Evolutionary conservation across 2,888 invertebrate species (phyloP), one percentile per base, ranked within the genome.

Genomic region (Ypsolopha scabrella): DNA sequence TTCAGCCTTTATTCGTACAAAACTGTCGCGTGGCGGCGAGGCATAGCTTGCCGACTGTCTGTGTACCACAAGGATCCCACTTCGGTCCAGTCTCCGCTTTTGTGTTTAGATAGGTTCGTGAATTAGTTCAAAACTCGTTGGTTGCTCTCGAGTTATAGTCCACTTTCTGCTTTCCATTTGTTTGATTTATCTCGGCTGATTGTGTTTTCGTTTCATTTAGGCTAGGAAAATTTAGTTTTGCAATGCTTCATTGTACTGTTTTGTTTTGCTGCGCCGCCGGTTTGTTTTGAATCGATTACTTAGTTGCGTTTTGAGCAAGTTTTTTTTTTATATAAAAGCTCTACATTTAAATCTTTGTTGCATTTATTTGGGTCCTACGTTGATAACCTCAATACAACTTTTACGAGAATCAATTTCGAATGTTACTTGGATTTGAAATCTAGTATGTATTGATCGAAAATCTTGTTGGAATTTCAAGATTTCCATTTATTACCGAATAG

Each of bases 11-110:
- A 85, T 82, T 80, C 76, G 77, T 73, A 61, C 70, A 70, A 71
- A 73, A 75, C 69, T 70, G 75, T 82, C 77, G 81, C 82, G 80
- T 82, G 80, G 80, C 77, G 75, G 59, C 61, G 61, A 66, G 70
- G 72, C 74, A 79, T 78, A 46, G 39, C 39, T 34, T 47, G 35
- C 46, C 47, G 41, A 13, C 39, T 75, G 72, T 64, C 65, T 69
- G 67, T 62, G 65, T 65, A 70, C 76, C 74, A 64, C 72, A 71
- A 74, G 71, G 68, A 24, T 24, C 24, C 24, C 69, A 65, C 68
- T 63, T 62, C 72, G 63, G 67, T 68, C 64, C 64, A 60, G 60
- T 62, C 65, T 58, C 65, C 70, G 67, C 72, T 74, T 72, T 72
- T 72, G 64, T 68, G 68, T 72, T 70, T 67, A 56, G 60, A 64